Base-by-base conservation (phyloP, 2,797 vertebrate species). In the Monodelphis domestica region DNA sequence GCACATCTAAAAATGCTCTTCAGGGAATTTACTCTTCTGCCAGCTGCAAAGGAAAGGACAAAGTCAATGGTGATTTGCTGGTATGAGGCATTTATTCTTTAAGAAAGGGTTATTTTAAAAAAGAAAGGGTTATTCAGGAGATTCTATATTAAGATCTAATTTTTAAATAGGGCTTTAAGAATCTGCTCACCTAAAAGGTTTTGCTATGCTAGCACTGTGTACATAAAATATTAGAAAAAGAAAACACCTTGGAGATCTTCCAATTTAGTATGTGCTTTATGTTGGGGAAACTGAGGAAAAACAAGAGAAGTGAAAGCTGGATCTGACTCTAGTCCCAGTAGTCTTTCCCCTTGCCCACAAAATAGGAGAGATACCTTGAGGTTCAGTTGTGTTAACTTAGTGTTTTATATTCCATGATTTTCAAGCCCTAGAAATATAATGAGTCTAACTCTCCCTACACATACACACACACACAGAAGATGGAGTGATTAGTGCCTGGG, bases 1-100 rank as follows among this genome's bases (percentile, higher is more conserved):
- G 12, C 87, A 38, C 54, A 91, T 93, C 54, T 91, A 53, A 53
- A 29, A 53, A 17, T 90, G 21, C 89, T 91, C 93, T 55, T 78
- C 1, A 90, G 56, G 92, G n/a, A 90, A 89, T 78, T 70, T 95
- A 59, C 53, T 84, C 4, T 59, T 89, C 91, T 56, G 51, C 55
- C 24, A 87, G 45, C 24, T 70, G 89, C 54, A 56, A 94, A 93
- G 38, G 70, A 93, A 70, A 91, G 10, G n/a, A 90, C 52, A 84
- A 50, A 84, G 53, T 87, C 15, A 26, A 10, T 63, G 26, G 50
- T 56, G 56, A 12, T 55, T 91, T 84, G 56, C 57, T 53, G 45
- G 90, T 52, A 3, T 54, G 54, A 50, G 90, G 50, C 3, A 51
- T 54, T 87, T 57, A 54, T 55, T 89, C 28, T 92, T 29, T 91